phyloP scores from a whole-genome alignment of 2,797 vertebrate species.

The Myotis pilosus region DNA sequence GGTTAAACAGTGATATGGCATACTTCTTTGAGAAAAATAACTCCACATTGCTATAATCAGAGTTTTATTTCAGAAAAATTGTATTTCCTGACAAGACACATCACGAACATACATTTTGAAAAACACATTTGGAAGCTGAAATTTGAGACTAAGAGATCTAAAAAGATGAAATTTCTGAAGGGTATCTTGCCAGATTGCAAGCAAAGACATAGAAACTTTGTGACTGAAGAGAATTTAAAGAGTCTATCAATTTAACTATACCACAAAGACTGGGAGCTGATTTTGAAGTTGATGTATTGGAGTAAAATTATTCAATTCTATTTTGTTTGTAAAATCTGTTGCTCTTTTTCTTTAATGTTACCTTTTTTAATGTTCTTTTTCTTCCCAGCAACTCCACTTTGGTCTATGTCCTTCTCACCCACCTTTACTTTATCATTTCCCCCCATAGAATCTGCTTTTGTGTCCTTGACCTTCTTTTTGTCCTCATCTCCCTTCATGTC shows the following conservation, averaged over 20 bases:
- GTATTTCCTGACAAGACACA: not conserved
- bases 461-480: not conserved
- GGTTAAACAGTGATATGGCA: not conserved
- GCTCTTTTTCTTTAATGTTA: not conserved
- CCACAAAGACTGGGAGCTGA: not conserved
- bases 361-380: not conserved
- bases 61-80: slow-evolving; percentile 18
- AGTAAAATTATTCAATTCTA: not conserved
- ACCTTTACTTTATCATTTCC: not conserved
- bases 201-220: not conserved
- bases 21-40: not conserved
- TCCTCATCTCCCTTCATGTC: not conserved
- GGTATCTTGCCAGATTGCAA: not conserved
- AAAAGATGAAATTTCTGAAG: not conserved
- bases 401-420: not conserved
- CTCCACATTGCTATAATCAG: not conserved
- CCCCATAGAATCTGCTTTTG: no score
- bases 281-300: not conserved
- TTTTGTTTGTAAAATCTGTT: not conserved
- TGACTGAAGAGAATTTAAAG: not conserved
- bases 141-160: not conserved
- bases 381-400: not conserved
- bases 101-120: not conserved
- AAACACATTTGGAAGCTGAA: not conserved
- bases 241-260: not conserved